These are phyloP conservation scores for Pogonomyrmex barbatus DNA, from an alignment of 1,140 invertebrate genomes.

Conservation along the genomic window DNA sequence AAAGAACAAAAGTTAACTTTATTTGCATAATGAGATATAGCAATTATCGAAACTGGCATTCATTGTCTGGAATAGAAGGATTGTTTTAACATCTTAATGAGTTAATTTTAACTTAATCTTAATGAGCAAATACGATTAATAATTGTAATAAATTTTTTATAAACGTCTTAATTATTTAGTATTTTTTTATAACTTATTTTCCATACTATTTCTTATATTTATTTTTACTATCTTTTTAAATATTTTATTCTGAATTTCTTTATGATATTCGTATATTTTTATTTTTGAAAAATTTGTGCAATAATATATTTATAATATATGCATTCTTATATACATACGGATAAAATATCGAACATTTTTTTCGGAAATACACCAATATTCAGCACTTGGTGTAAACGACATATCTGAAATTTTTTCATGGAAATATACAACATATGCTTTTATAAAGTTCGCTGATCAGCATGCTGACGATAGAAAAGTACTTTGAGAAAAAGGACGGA, in stretches of 20 bases:
- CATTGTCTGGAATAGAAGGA: background rate
- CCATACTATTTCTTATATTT: background rate
- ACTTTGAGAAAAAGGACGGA: background rate
- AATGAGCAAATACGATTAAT: background rate
- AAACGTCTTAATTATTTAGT: background rate
- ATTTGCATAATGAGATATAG: constrained; percentile 5
- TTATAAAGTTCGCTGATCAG: constrained; percentile 26
- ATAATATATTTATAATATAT: background rate
- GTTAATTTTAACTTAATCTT: background rate
- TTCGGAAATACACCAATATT: constrained; percentile 41
- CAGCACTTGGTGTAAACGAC: constrained; percentile 6
- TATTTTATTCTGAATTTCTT: background rate
- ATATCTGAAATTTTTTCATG: constrained; percentile 36
- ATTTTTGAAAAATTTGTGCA: background rate
- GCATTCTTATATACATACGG: background rate
- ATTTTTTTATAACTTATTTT: background rate
- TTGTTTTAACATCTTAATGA: background rate
- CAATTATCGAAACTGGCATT: constrained; percentile 7
- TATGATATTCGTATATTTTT: background rate
- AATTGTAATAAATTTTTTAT: background rate
- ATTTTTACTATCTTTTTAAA: background rate
- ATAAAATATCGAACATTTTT: background rate
- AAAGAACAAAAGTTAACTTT: background rate
- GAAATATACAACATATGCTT: constrained; percentile 25
- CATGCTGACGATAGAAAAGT: constrained; percentile 16